Evolutionary conservation across 2,113 vertebrate genomes (phyloP).

Genomic region (Scophthalmus maximus): DNA sequence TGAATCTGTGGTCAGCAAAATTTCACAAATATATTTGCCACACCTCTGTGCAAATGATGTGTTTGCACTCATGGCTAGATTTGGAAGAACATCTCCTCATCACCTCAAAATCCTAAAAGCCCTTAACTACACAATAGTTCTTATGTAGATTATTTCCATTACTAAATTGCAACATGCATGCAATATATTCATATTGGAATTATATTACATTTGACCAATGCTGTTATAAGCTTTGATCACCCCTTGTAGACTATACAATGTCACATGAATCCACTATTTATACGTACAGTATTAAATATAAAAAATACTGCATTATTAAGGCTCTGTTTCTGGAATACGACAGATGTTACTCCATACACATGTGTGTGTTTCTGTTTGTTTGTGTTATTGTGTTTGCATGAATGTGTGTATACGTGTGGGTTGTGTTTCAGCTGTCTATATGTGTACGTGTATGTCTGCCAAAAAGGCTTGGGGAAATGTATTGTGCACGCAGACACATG

Average conservation of each 20-base stretch:
- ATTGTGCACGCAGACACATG: conserved; percentile 73
- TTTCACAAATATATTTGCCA: neutral
- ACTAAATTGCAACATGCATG: no score
- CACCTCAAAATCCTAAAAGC: no score
- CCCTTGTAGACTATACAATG: neutral
- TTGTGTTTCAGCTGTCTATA: conserved; percentile 37
- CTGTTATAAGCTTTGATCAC: neutral
- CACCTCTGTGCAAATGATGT: neutral
- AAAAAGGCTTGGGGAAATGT: conserved; percentile 59
- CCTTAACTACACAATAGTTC: no score
- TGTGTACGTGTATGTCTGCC: conserved; percentile 28
- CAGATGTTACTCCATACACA: neutral
- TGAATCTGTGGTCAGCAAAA: neutral
- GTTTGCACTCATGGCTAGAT: no score
- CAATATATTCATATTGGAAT: neutral
- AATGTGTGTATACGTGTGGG: neutral
- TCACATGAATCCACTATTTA: neutral
- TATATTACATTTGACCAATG: neutral
- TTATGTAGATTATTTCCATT: no score
- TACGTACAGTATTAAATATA: neutral
- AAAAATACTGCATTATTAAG: neutral
- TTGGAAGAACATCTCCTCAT: no score
- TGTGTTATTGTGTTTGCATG: neutral
- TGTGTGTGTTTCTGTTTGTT: neutral
- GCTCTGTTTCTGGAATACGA: neutral